Evolutionary conservation across 2,888 invertebrate species (phyloP).

Genomic region (Cheilosia vulpina): DNA sequence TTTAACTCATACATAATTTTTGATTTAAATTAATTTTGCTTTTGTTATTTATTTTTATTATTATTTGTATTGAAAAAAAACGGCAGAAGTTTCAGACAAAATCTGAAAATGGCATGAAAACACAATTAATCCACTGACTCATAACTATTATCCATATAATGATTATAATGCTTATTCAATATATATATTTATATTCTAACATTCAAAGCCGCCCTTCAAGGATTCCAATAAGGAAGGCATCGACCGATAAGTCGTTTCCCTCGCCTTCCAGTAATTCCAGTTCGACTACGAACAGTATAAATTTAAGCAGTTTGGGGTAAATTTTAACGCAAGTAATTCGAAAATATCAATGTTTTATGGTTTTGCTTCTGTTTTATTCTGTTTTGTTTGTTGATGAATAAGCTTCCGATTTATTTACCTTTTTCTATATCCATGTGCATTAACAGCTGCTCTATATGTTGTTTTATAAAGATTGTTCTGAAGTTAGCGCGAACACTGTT

Average conservation of each 20-base stretch:
- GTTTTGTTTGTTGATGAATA: slow-evolving; percentile 52
- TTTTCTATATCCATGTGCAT: slow-evolving; percentile 46
- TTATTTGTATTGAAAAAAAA: slow-evolving; percentile 8
- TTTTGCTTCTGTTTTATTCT: slow-evolving; percentile 43
- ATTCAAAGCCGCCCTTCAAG: slow-evolving; percentile 81
- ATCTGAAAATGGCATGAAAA: slow-evolving; percentile 5
- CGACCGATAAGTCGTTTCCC: slow-evolving; percentile 81
- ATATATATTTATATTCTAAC: slow-evolving; percentile 49
- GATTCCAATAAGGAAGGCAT: slow-evolving; percentile 83
- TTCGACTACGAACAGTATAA: slow-evolving; percentile 79
- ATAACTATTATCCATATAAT: neutral
- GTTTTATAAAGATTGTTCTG: neutral
- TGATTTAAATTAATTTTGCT: slow-evolving; percentile 65
- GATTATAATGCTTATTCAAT: neutral
- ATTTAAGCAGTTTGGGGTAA: slow-evolving; percentile 83
- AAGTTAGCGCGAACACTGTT: neutral
- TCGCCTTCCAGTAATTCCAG: slow-evolving; percentile 82
- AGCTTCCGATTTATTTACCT: slow-evolving; percentile 45
- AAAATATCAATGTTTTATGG: slow-evolving; percentile 55
- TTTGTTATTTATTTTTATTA: slow-evolving; percentile 54
- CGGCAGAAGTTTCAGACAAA: neutral
- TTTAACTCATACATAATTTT: slow-evolving; percentile 48
- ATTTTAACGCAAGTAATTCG: slow-evolving; percentile 75
- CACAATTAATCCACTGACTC: slow-evolving; percentile 5
- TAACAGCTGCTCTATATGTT: slow-evolving; percentile 31